phyloP scores from a whole-genome alignment of 2,797 vertebrate species.

The Gymnoscopelus microlampas region DNA sequence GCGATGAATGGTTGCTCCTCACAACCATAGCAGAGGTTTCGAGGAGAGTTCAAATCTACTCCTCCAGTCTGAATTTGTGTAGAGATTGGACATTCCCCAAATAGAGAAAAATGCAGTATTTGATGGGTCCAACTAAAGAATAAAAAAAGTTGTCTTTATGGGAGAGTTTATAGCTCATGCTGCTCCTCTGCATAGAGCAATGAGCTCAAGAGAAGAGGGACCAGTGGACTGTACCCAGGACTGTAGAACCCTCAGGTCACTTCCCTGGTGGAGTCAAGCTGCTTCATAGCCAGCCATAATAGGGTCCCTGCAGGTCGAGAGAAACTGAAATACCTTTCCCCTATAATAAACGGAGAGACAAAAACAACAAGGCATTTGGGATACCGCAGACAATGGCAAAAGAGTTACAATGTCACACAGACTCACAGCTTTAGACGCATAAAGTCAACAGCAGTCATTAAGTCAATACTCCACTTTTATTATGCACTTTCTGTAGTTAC shows the following conservation, averaged over 20 bases:
- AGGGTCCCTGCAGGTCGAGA: slow-evolving; percentile 47
- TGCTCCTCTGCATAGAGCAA: slow-evolving; percentile 38
- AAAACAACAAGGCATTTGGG: slow-evolving; percentile 33
- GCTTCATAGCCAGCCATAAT: slow-evolving; percentile 43
- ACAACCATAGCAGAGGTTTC: slow-evolving; percentile 27
- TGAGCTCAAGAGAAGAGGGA: slow-evolving; percentile 49
- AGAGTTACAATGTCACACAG: slow-evolving; percentile 26
- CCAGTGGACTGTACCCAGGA: slow-evolving; percentile 54
- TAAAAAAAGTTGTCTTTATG: slow-evolving; percentile 45
- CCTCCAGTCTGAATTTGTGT: slow-evolving; percentile 5
- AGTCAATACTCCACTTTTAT: slow-evolving; percentile 34
- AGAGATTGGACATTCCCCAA: slow-evolving; percentile 46
- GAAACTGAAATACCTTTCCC: slow-evolving; percentile 42
- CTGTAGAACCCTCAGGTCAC: slow-evolving; percentile 36
- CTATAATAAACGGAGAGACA: slow-evolving; percentile 31
- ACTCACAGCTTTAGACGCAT: background rate
- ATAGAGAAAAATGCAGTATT: background rate
- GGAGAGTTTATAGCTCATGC: slow-evolving; percentile 32
- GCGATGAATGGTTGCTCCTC: slow-evolving; percentile 34
- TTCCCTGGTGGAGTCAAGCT: slow-evolving; percentile 48
- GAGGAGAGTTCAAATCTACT: slow-evolving; percentile 33
- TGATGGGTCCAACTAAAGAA: background rate
- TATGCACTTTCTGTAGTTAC: background rate
- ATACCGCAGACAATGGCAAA: slow-evolving; percentile 41
- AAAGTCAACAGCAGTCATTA: slow-evolving; percentile 25